Conservation (phyloP, 2,888 invertebrate species). For the Nomada flava region DNA sequence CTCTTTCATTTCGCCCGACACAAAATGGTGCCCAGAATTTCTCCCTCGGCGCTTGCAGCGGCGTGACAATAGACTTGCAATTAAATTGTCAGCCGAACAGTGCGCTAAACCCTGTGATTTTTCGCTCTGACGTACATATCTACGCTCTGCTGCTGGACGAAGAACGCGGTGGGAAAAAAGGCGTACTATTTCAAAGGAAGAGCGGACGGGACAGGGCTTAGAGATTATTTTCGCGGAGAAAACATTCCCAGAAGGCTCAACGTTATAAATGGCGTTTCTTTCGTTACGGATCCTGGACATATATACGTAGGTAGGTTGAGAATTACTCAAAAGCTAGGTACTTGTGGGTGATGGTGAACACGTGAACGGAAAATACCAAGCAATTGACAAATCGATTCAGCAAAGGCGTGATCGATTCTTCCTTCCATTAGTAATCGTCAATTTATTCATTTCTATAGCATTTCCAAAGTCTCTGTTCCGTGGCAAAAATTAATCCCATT, state of each 20-base stretch:
- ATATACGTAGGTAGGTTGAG: background rate
- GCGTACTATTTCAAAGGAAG: background rate
- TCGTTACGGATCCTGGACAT: conserved; percentile 30
- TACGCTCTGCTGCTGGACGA: no score
- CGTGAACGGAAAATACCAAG: conserved; percentile 22
- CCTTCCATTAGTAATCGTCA: no score
- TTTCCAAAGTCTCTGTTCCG: no score
- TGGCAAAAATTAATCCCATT: no score
- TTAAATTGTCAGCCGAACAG: conserved; percentile 60
- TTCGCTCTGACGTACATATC: conserved; percentile 14
- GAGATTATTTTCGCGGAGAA: conserved; percentile 19
- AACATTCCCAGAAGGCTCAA: conserved; percentile 8
- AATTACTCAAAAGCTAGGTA: conserved; percentile 57
- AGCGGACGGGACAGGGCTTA: background rate
- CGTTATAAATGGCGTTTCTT: conserved; percentile 56
- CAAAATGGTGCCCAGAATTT: conserved; percentile 1
- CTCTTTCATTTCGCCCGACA: conserved; percentile 12
- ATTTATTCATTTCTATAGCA: no score
- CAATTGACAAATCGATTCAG: conserved; percentile 36
- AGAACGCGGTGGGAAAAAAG: background rate
- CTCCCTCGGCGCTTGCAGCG: conserved; percentile 5
- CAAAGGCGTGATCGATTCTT: no score
- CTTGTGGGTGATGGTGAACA: conserved; percentile 22
- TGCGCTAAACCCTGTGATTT: conserved; percentile 48
- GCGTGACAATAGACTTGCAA: conserved; percentile 54